These are phyloP conservation scores for Strix uralensis DNA, from an alignment of 2,113 vertebrate species.

Conservation along the genomic window DNA sequence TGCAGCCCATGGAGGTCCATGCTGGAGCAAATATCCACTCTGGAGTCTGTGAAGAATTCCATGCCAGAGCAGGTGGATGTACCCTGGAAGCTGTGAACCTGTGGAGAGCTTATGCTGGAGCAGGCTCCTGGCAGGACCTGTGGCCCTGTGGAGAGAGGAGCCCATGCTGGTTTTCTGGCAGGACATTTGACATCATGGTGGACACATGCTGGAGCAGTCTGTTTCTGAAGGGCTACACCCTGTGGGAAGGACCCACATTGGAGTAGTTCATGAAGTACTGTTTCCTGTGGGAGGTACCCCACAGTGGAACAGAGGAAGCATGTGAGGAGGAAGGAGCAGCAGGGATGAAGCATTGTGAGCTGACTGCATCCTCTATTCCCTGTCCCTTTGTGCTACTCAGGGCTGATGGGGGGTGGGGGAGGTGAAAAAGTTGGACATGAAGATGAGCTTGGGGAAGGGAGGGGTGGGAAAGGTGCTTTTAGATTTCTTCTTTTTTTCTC, in stretches of 20 bases:
- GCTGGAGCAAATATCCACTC: neutral
- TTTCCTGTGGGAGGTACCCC: neutral
- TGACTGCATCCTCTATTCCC: neutral
- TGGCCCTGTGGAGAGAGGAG: neutral
- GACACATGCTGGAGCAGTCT: too few species aligned
- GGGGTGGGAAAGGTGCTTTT: neutral
- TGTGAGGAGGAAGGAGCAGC: neutral
- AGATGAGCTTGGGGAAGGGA: neutral
- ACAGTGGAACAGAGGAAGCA: neutral
- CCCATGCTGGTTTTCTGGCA: neutral
- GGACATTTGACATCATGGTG: rapidly evolving
- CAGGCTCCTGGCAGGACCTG: neutral
- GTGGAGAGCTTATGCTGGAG: rapidly evolving
- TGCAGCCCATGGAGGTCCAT: neutral
- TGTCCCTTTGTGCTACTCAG: neutral
- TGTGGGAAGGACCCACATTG: too few species aligned
- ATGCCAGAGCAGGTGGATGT: neutral
- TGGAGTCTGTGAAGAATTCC: neutral
- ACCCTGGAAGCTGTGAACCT: rapidly evolving
- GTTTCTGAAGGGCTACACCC: rapidly evolving
- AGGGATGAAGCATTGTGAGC: neutral
- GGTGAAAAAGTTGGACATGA: neutral
- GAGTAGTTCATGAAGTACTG: neutral
- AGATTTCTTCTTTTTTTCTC: neutral
- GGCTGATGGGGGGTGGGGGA: rapidly evolving